A percentile compares a stretch with the other conserved stretches of the same genome.
These are phyloP conservation scores for Zophobas atratus DNA, from an alignment of 1,140 invertebrate genomes.

Conservation along the genomic window DNA sequence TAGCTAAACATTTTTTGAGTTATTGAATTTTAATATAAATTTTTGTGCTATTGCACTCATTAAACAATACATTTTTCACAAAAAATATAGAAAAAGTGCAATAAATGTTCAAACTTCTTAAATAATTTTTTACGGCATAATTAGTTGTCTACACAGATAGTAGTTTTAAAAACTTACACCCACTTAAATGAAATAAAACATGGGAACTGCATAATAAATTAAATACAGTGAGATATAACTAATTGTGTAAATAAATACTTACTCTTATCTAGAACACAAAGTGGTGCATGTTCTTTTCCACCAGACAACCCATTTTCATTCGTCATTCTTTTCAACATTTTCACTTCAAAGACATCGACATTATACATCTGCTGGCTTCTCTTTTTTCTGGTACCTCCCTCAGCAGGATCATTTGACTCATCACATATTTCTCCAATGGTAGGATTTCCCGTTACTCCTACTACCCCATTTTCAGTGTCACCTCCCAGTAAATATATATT, in stretches of 20 bases:
- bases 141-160: too few species aligned
- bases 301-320: slow-evolving; percentile 51
- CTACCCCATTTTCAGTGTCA: slow-evolving; percentile 71
- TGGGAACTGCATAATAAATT: too few species aligned
- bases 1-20: too few species aligned
- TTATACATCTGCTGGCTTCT: slow-evolving; percentile 65
- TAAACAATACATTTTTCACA: too few species aligned
- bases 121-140: too few species aligned
- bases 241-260: slow-evolving; percentile 33
- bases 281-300: slow-evolving; percentile 63
- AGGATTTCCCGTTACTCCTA: slow-evolving; percentile 70
- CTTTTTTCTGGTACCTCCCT: slow-evolving; percentile 68
- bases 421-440: slow-evolving; percentile 73
- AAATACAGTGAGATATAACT: too few species aligned
- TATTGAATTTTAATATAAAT: too few species aligned
- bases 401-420: slow-evolving; percentile 64
- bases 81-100: too few species aligned
- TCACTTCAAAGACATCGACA: slow-evolving; percentile 66
- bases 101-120: too few species aligned
- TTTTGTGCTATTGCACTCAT: too few species aligned
- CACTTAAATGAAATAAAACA: too few species aligned
- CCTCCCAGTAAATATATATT: slow-evolving; percentile 74
- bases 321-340: slow-evolving; percentile 68
- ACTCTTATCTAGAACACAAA: slow-evolving; percentile 66
- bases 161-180: too few species aligned